Evolutionary conservation across 2,797 vertebrate species (phyloP).

Genomic region (Scleropages formosus): DNA sequence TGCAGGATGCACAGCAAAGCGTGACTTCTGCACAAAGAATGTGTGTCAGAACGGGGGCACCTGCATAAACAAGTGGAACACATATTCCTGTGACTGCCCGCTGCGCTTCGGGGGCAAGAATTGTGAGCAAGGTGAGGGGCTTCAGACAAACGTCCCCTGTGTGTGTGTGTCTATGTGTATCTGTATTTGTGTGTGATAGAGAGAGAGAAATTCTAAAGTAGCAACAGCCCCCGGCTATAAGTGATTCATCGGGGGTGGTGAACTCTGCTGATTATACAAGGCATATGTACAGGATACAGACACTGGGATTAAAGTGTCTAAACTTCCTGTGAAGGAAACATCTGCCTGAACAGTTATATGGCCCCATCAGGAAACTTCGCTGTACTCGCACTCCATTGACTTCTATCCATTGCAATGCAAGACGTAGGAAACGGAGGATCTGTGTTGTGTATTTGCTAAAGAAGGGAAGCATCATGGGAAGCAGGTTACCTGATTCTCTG

Average conservation of each 20-base stretch:
- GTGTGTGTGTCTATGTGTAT: slow-evolving; percentile 18
- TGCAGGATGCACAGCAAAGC: slow-evolving; percentile 85
- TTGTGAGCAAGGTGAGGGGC: slow-evolving; percentile 86
- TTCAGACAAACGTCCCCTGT: background rate
- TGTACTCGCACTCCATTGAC: background rate
- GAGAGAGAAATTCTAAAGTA: background rate
- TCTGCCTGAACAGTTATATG: slow-evolving; percentile 26
- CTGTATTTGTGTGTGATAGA: slow-evolving; percentile 10
- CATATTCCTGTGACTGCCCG: slow-evolving; percentile 82
- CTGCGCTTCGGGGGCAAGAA: slow-evolving; percentile 86
- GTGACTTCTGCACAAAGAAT: slow-evolving; percentile 76
- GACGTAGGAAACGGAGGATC: background rate
- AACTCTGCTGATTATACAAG: slow-evolving; percentile 30
- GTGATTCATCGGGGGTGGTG: slow-evolving; percentile 30
- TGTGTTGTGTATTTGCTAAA: background rate
- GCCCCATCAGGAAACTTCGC: background rate
- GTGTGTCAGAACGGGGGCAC: slow-evolving; percentile 86
- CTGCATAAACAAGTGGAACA: slow-evolving; percentile 88
- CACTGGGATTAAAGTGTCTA: slow-evolving; percentile 34
- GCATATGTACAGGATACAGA: slow-evolving; percentile 39
- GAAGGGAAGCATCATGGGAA: background rate
- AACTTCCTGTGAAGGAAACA: slow-evolving; percentile 47
- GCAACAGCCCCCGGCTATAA: slow-evolving; percentile 2
- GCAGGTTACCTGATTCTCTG: too few relatives aligned
- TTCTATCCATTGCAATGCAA: background rate